Evolutionary conservation across 2,888 invertebrate genomes (phyloP).

Genomic region (Drosophila conformis): DNA sequence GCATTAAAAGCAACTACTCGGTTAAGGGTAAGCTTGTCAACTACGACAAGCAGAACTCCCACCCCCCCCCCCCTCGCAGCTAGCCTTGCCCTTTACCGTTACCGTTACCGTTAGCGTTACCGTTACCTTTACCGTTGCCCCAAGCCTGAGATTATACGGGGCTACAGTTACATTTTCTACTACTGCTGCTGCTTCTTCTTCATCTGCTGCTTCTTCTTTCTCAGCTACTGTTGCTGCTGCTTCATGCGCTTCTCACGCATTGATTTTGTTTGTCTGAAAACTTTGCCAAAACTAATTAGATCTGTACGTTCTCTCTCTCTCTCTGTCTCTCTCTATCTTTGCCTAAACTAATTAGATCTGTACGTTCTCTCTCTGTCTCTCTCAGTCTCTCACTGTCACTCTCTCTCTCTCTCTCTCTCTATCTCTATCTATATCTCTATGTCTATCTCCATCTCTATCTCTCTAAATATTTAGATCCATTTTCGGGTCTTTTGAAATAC

Average conservation of each 20-base stretch:
- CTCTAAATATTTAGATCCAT: background rate
- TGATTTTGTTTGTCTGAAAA: background rate
- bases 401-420: too few species aligned
- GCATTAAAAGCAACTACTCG: constrained; percentile 74
- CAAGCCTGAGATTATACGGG: constrained; percentile 38
- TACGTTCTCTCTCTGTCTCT: too few species aligned
- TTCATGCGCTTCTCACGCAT: background rate
- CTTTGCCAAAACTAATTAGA: background rate
- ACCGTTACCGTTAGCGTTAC: background rate
- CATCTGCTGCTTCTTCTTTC: background rate
- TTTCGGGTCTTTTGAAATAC: background rate
- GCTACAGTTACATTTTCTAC: constrained; percentile 42
- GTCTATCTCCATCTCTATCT: too few species aligned
- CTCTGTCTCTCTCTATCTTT: too few species aligned
- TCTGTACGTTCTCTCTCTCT: background rate
- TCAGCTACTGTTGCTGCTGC: background rate
- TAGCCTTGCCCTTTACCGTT: background rate
- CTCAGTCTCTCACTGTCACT: too few species aligned
- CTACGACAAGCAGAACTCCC: constrained; percentile 16
- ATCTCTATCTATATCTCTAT: too few species aligned
- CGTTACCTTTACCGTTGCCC: constrained; percentile 18
- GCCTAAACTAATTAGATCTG: too few species aligned
- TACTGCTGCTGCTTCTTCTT: background rate
- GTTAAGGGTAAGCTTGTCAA: constrained; percentile 72
- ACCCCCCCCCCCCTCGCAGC: constrained; percentile 8